Percentiles rank a stretch among this genome's conserved stretches.
phyloP scores from a whole-genome alignment of 30 jellyfish, hydroid and myxozoan genomes.

The Rhopilema esculentum region DNA sequence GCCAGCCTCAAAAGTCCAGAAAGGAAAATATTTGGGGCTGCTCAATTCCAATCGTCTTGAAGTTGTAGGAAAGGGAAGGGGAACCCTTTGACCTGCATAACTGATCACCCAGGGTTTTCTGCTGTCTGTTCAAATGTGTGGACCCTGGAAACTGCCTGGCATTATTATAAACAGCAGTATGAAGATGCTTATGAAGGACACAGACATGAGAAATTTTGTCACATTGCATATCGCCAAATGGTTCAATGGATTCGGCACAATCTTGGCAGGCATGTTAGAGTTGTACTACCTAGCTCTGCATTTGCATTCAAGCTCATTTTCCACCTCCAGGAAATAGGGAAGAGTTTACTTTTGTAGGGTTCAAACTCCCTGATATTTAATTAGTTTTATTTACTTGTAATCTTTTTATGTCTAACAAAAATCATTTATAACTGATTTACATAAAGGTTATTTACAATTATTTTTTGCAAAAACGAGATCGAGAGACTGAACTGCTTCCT shows the following conservation, averaged over 20 bases:
- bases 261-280: slow-evolving; percentile 33
- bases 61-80: background rate
- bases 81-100: slow-evolving; percentile 8
- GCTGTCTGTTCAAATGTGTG: slow-evolving; percentile 24
- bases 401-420: no score
- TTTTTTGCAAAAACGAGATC: background rate
- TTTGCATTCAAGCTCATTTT: slow-evolving; percentile 27
- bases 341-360: slow-evolving; percentile 5
- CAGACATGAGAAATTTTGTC: slow-evolving; percentile 19
- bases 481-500: background rate
- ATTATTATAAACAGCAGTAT: slow-evolving; percentile 28
- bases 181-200: slow-evolving; percentile 41
- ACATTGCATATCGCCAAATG: slow-evolving; percentile 1
- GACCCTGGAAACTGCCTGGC: slow-evolving; percentile 34
- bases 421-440: no score
- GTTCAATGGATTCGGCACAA: slow-evolving; percentile 20
- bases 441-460: background rate
- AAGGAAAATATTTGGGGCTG: slow-evolving; percentile 6
- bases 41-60: background rate
- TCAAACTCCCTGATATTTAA: slow-evolving; percentile 3
- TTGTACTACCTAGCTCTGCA: slow-evolving; percentile 19
- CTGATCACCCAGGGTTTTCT: slow-evolving; percentile 32
- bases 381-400: background rate
- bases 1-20: slow-evolving; percentile 3
- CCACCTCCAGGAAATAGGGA: slow-evolving; percentile 52